A percentile compares a stretch with the other conserved stretches of the same genome.
These are phyloP conservation scores for Contarinia nasturtii DNA, from an alignment of 1,140 invertebrate genomes.

Conservation along the genomic window DNA sequence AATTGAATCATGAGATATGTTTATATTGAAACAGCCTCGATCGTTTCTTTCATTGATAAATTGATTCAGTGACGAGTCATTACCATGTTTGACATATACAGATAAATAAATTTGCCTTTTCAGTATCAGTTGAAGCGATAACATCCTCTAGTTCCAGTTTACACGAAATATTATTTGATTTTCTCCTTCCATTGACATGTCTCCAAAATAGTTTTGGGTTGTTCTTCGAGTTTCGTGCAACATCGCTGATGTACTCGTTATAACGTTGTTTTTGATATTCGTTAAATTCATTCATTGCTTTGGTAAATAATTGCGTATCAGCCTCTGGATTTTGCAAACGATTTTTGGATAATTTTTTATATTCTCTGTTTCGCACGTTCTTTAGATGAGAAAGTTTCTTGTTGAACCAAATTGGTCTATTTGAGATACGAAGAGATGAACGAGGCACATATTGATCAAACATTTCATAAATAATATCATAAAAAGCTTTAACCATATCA, in stretches of 20 bases:
- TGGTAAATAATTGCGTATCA: not conserved
- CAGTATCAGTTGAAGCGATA: not conserved
- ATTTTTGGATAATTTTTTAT: not conserved
- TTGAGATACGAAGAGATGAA: not conserved
- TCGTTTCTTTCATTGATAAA: not conserved
- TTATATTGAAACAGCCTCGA: not conserved
- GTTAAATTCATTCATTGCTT: not conserved
- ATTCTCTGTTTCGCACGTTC: not conserved
- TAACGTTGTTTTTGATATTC: not conserved
- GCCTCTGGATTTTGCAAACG: not conserved
- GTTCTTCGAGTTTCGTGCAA: not conserved
- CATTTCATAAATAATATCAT: not conserved
- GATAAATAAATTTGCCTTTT: not conserved
- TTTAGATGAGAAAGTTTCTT: not conserved
- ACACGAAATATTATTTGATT: not conserved
- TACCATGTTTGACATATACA: not conserved
- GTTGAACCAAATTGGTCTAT: not conserved
- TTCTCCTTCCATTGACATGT: not conserved
- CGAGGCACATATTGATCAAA: not conserved
- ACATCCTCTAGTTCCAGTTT: not conserved
- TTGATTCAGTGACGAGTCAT: not conserved
- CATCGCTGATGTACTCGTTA: not conserved
- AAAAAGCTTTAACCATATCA: not conserved
- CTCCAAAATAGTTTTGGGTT: not conserved
- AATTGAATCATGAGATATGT: not conserved